A percentile compares a stretch with the other conserved stretches of the same genome.
Evolutionary conservation across 2,888 invertebrate genomes (phyloP).

Genomic region (Noctua comes): DNA sequence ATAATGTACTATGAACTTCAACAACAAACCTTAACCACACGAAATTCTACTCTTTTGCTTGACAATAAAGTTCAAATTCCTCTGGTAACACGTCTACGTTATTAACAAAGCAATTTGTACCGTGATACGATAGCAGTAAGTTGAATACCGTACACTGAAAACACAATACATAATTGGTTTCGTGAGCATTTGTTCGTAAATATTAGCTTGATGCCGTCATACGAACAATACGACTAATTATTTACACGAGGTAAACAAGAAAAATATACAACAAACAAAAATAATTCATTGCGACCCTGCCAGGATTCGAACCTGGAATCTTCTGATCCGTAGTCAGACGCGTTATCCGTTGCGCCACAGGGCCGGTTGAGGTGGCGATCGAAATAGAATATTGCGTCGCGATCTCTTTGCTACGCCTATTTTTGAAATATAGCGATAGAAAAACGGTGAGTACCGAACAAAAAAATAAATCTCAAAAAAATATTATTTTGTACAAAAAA

Average conservation of each 20-base stretch:
- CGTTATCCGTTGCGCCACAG: slow-evolving; percentile 93
- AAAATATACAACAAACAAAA: slow-evolving; percentile 72
- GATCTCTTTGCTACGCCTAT: slow-evolving; percentile 14
- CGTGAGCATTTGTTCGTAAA: slow-evolving; percentile 81
- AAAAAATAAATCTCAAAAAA: not conserved
- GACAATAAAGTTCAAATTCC: slow-evolving; percentile 59
- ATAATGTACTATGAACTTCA: slow-evolving; percentile 75
- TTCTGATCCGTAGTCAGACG: slow-evolving; percentile 94
- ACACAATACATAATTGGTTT: slow-evolving; percentile 68
- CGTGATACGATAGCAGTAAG: slow-evolving; percentile 70
- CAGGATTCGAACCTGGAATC: slow-evolving; percentile 93
- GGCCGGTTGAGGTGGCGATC: slow-evolving; percentile 74
- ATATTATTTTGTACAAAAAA: no score
- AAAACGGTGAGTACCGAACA: not conserved
- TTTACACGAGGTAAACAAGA: slow-evolving; percentile 71
- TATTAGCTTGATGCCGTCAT: slow-evolving; percentile 81
- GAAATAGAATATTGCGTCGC: slow-evolving; percentile 65
- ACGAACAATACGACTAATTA: slow-evolving; percentile 81
- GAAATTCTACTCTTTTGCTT: slow-evolving; percentile 57
- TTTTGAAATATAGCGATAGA: not conserved
- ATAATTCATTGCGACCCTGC: slow-evolving; percentile 92
- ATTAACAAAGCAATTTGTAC: slow-evolving; percentile 71
- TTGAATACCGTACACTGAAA: slow-evolving; percentile 63
- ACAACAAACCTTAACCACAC: slow-evolving; percentile 52
- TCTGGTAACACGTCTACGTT: slow-evolving; percentile 21